phyloP scores from a whole-genome alignment of 2,888 invertebrate genomes.

The Rhamphomyia laevipes region DNA sequence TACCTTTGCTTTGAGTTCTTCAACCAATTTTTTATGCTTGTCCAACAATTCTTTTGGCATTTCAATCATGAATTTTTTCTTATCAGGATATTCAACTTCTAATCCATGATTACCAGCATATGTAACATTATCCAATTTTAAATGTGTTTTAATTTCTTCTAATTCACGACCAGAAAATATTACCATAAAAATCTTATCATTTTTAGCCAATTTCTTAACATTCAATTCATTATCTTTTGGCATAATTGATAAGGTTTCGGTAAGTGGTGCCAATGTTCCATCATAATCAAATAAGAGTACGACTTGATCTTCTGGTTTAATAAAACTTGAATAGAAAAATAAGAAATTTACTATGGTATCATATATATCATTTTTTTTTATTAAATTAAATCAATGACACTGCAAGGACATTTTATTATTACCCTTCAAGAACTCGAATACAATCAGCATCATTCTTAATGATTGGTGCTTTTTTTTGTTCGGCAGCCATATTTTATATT shows the following conservation, averaged over 20 bases:
- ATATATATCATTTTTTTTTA: no score
- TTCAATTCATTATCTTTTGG: slow-evolving; percentile 64
- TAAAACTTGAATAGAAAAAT: slow-evolving; percentile 24
- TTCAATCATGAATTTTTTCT: slow-evolving; percentile 62
- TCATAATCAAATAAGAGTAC: slow-evolving; percentile 63
- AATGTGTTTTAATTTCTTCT: slow-evolving; percentile 61
- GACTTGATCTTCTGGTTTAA: slow-evolving; percentile 54
- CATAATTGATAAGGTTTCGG: slow-evolving; percentile 47
- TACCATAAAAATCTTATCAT: slow-evolving; percentile 58
- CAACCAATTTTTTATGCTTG: slow-evolving; percentile 52
- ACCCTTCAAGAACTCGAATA: slow-evolving; percentile 35
- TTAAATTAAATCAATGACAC: background rate
- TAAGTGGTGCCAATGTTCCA: slow-evolving; percentile 63
- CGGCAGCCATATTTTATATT: slow-evolving; percentile 33
- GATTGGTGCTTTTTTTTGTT: slow-evolving; percentile 37
- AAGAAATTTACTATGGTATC: no score
- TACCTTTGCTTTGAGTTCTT: slow-evolving; percentile 54
- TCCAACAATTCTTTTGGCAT: slow-evolving; percentile 59
- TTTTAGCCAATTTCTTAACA: slow-evolving; percentile 52
- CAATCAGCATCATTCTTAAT: slow-evolving; percentile 35
- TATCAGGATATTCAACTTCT: slow-evolving; percentile 64
- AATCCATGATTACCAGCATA: slow-evolving; percentile 67
- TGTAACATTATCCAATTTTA: slow-evolving; percentile 45
- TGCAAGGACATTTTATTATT: slow-evolving; percentile 3
- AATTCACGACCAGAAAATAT: slow-evolving; percentile 62